Evolutionary conservation across 2,888 invertebrate genomes (phyloP), one percentile per base, ranked within the genome.

Genomic region (Oxytorus armatus): DNA sequence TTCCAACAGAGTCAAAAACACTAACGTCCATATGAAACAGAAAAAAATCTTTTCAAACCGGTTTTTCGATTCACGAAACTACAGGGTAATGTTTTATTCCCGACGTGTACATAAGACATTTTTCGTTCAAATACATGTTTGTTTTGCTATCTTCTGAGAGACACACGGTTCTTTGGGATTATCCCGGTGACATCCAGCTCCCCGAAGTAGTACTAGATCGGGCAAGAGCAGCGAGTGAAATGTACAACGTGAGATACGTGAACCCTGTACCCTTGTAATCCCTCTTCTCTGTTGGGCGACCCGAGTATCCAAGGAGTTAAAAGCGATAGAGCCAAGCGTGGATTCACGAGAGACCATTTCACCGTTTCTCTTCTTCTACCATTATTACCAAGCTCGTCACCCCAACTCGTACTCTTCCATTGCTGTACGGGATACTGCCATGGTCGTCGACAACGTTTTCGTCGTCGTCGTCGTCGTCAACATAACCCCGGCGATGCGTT

Each of bases 221-320:
- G 70, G 25, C 73, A 49, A 23, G 42, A 33, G 55, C 14, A 18
- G 42, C 68, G 61, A 79, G 73, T 75, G 74, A 79, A 55, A 77
- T 77, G 42, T 79, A 78, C 53, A 81, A 47, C 68, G 76, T 47
- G 55, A 39, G 75, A 83, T 77, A 77, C 77, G 61, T 70, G 79
- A 79, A 79, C 83, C 74, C 79, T 63, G 75, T 66, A 77, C 77
- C 69, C 72, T 75, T 79, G 79, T 81, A 83, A 83, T 83, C 81
- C 79, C 79, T 81, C 65, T 79, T 74, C 63, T 47, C 63, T 63
- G 74, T 65, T 65, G 59, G 65, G 66, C 59, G 68, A 75, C 69
- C 47, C 18, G 49, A 42, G 69, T 23, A 69, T 47, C 44, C 42
- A 25, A 39, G 44, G 33, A 59, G 70, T 18, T 59, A 16, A 69